Evolutionary conservation across 2,888 invertebrate species (phyloP).

Genomic region (Sialis lutaria): DNA sequence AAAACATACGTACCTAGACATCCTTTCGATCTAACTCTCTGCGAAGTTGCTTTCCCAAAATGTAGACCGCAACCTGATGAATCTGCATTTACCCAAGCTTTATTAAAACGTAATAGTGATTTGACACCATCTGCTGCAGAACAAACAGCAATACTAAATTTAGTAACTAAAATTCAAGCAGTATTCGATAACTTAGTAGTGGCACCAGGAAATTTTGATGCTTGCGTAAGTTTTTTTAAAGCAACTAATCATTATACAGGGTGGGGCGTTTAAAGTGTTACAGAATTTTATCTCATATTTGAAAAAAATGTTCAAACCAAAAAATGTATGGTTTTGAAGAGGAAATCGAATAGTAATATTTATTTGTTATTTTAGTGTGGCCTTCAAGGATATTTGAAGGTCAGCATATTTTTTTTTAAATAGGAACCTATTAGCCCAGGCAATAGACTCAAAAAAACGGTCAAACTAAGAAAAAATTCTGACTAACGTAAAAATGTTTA

Average conservation of each 20-base stretch:
- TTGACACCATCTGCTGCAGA: conserved; percentile 81
- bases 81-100: conserved; percentile 67
- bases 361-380: too few relatives aligned
- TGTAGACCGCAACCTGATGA: conserved; percentile 73
- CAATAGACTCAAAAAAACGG: too few relatives aligned
- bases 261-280: too few relatives aligned
- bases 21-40: conserved; percentile 74
- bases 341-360: too few relatives aligned
- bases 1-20: conserved; percentile 52
- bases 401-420: too few relatives aligned
- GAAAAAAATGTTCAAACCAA: too few relatives aligned
- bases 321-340: too few relatives aligned
- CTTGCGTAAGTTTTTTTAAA: conserved; percentile 61
- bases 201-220: conserved; percentile 84
- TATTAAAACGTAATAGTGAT: conserved; percentile 83
- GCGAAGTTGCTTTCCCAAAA: conserved; percentile 78
- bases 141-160: conserved; percentile 79
- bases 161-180: conserved; percentile 89
- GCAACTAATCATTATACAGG: background rate
- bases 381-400: too few relatives aligned
- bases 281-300: too few relatives aligned
- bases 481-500: too few relatives aligned
- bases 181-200: conserved; percentile 89
- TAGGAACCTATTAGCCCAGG: too few relatives aligned
- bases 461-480: too few relatives aligned